Evolutionary conservation across 1,140 invertebrate species (phyloP), one percentile per base, ranked within the genome.

Genomic region (Diabrotica undecimpunctata): DNA sequence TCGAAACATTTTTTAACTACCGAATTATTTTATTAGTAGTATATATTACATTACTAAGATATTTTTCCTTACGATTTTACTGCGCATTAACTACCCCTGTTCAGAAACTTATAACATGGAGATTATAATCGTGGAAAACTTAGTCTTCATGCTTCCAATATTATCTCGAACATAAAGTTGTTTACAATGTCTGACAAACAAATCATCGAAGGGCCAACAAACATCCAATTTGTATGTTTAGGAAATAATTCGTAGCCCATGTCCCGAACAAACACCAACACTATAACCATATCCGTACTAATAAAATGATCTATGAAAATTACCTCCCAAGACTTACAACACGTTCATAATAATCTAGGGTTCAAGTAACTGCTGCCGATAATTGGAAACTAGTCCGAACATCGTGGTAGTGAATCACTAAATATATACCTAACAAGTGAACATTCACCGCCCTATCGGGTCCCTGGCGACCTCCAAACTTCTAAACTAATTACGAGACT

Each of bases 281-380:
- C 41, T n/a, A 46, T 46, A 46, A 46, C 41, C 41, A 46, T 46
- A 46, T 46, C n/a, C 41, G 8, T 46, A 46, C n/a, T 46, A 46
- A 46, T 46, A 46, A 46, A 46, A 46, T 46, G 41, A 46, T 46
- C 41, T 46, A 46, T 46, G 41, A 46, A 46, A 46, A 46, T 46
- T 46, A 46, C n/a, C 41, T 46, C n/a, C 41, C 41, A 46, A 46
- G 41, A 10, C 41, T 46, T 10, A 46, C 8, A n/a, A n/a, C 41
- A 46, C 41, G 41, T 46, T 46, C 41, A 10, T 46, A 46, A 10
- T 46, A 46, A 46, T 46, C 41, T 46, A 4, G 41, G 41, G 41
- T 46, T 46, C 8, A 46, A 10, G n/a, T 46, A 46, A 46, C 41
- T n/a, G 41, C n/a, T n/a, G 41, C 41, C 41, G 41, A 46, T 46